A percentile compares a stretch with the other conserved stretches of the same genome.
These are phyloP conservation scores for Tipula unca DNA, from an alignment of 2,888 invertebrate genomes.

Conservation along the genomic window DNA sequence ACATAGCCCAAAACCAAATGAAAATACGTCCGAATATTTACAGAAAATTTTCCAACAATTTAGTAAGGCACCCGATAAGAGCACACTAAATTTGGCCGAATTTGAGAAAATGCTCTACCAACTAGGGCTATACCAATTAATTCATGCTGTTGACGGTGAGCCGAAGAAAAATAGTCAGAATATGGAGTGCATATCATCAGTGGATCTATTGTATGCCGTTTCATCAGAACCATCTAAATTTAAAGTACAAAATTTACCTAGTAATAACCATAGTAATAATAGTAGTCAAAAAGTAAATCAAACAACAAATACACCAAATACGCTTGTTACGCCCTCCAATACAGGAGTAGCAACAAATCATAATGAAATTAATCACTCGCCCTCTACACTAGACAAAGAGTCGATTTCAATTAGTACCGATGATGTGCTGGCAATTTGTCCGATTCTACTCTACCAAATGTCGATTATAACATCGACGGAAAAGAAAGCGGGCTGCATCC, in stretches of 20 bases:
- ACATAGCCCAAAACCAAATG: constrained; percentile 29
- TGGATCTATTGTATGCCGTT: not conserved
- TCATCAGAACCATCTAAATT: constrained; percentile 16
- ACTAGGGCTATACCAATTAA: constrained; percentile 48
- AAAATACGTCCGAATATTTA: constrained; percentile 51
- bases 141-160: constrained; percentile 28
- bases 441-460: constrained; percentile 58
- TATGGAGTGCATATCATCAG: constrained; percentile 16
- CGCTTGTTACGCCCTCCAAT: not conserved
- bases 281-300: constrained; percentile 19
- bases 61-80: constrained; percentile 48
- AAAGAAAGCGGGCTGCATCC: constrained; percentile 47
- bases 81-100: constrained; percentile 56
- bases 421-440: constrained; percentile 50
- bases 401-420: constrained; percentile 17
- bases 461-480: constrained; percentile 48
- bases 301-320: constrained; percentile 23
- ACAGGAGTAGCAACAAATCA: not conserved
- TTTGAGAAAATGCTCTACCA: constrained; percentile 58
- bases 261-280: constrained; percentile 3
- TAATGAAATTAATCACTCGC: not conserved
- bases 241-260: not conserved
- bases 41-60: constrained; percentile 58
- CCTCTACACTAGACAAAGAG: not conserved
- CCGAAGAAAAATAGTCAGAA: not conserved